Evolutionary conservation across 2,797 vertebrate genomes (phyloP), one percentile per base, ranked within the genome.

Genomic region (Cyprinella venusta): DNA sequence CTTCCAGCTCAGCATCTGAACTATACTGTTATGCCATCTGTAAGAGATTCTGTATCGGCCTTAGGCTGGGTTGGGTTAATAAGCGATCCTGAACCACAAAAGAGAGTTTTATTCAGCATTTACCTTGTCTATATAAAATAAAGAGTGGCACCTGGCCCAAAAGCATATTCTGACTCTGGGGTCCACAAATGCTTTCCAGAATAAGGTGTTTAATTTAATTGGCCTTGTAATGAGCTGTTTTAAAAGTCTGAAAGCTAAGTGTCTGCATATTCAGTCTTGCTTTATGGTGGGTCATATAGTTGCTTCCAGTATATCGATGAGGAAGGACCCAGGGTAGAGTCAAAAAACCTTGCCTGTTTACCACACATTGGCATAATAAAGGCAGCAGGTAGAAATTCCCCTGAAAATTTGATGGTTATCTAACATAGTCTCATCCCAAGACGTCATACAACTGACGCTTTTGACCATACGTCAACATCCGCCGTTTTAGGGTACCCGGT

Each of bases 1-100:
- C 84, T 84, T 70, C 38, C 70, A 87, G 89, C 67, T 52, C 30
- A 76, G 89, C 83, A 89, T 86, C 88, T 87, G 87, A 89, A 88
- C 90, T 68, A 85, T 50, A 71, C 52, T 61, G 75, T 86, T 85
- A 13, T 76, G 85, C 77, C 83, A 84, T 69, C 63, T 69, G 74
- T 13, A 26, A 30, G 61, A 71, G 48, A 81, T 79, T 16, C 67
- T 63, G 59, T 75, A 75, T 13, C 7, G 56, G 42, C 72, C 61
- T 78, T 81, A 77, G 82, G 83, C 70, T 30, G 59, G 74, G 40
- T 80, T 74, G 38, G 59, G 52, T 74, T 69, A 79, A 56, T 80
- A 63, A 71, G 52, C 26, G 21, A 83, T 69, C 72, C 52, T 48
- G 45, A 69, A 76, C 70, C 63, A 71, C 52, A 76, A 42, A 26